These are phyloP conservation scores for Teleogryllus occipitalis DNA, from an alignment of 1,140 invertebrate genomes.

Conservation along the genomic window DNA sequence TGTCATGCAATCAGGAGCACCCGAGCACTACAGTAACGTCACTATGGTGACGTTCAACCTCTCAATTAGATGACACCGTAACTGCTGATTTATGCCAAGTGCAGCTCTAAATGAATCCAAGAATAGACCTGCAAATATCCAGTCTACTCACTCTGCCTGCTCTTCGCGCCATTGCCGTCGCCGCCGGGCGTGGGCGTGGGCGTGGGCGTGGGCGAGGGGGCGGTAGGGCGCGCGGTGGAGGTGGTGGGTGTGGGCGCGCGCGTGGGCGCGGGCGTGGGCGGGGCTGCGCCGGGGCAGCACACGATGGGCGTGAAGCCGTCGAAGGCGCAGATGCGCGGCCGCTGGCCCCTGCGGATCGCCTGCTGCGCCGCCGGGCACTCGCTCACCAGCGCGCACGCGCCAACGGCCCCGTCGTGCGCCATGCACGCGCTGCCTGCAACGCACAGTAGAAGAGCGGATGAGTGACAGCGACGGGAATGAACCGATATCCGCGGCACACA, in stretches of 20 bases:
- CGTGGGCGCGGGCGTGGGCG: neutral
- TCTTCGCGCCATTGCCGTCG: neutral
- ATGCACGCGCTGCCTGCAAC: constrained; percentile 14
- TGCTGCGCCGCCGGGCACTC: constrained; percentile 7
- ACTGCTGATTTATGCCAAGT: too few relatives aligned
- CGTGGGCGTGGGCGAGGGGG: neutral
- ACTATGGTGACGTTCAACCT: too few relatives aligned
- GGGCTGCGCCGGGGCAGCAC: constrained; percentile 15
- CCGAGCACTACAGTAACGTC: too few relatives aligned
- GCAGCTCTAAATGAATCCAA: too few relatives aligned
- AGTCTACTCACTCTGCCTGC: neutral
- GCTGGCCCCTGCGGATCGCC: neutral
- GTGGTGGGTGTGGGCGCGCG: neutral
- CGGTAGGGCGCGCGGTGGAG: neutral
- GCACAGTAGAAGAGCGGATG: neutral
- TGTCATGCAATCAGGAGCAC: too few relatives aligned
- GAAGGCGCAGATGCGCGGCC: constrained; percentile 15
- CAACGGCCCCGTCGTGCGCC: neutral
- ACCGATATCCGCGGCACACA: neutral
- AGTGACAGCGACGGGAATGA: neutral
- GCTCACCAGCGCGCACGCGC: neutral
- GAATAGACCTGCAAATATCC: too few relatives aligned
- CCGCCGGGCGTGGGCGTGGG: neutral
- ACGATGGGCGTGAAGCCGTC: constrained; percentile 14
- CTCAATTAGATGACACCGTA: too few relatives aligned